Evolutionary conservation across 2,888 invertebrate species (phyloP).

Genomic region (Papilio gigon): DNA sequence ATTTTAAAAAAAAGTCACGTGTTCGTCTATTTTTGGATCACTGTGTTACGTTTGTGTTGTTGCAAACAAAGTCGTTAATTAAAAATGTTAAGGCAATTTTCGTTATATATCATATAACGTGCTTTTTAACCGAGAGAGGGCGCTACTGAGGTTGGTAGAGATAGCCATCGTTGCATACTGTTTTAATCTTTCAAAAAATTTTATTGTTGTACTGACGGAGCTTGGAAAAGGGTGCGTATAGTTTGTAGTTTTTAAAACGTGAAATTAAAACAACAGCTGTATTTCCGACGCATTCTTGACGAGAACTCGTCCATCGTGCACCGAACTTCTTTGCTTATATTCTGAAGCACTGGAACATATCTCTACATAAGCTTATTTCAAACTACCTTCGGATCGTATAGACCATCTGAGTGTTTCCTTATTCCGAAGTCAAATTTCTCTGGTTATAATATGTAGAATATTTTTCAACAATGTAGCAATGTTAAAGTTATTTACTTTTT

Average conservation of each 20-base stretch:
- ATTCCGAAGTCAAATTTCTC: background rate
- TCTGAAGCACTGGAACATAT: no score
- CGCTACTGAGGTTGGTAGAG: background rate
- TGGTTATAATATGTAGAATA: background rate
- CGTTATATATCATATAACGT: constrained; percentile 17
- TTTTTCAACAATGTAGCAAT: background rate
- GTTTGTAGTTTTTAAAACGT: background rate
- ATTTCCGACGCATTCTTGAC: background rate
- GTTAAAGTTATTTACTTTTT: background rate
- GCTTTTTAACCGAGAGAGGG: constrained; percentile 6
- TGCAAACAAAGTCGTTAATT: background rate
- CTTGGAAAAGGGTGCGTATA: background rate
- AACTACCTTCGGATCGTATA: no score
- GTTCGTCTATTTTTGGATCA: background rate
- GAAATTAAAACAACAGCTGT: constrained; percentile 13
- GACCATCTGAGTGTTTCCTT: no score
- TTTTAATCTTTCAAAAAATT: constrained; percentile 27
- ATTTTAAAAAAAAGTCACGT: background rate
- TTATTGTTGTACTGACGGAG: constrained; percentile 17
- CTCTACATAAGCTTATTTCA: no score
- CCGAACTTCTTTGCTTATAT: no score
- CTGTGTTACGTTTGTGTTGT: background rate
- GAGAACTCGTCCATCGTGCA: background rate
- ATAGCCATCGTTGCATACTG: constrained; percentile 36
- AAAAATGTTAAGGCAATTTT: constrained; percentile 7